Percentiles rank a stretch among this genome's conserved stretches.
These are phyloP conservation scores for Oscheius myriophilus DNA, from an alignment of 2,888 invertebrate genomes.

Conservation along the genomic window DNA sequence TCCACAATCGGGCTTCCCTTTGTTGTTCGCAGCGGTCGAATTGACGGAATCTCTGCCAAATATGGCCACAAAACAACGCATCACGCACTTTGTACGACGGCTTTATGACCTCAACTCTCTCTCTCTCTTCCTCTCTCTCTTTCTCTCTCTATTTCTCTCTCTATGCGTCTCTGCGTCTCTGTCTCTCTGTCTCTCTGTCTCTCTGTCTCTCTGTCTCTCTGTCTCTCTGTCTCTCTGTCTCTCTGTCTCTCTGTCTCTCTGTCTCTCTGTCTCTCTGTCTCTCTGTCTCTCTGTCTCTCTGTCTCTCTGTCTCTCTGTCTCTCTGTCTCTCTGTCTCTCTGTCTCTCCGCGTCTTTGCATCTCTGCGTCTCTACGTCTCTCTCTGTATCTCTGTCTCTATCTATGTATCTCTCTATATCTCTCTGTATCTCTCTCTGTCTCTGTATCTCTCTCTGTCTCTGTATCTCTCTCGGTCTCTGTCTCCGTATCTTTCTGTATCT, in stretches of 20 bases:
- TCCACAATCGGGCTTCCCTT: no score
- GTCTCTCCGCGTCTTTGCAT: neutral
- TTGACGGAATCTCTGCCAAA: no score
- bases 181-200: no score
- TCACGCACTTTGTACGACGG: no score
- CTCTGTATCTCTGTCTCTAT: neutral
- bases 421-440: neutral
- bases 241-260: conserved; percentile 6
- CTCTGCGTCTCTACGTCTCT: neutral
- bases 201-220: no score
- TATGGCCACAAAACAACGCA: no score
- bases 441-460: no score
- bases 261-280: conserved; percentile 2
- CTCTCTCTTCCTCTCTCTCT: neutral
- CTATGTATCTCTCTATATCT: no score
- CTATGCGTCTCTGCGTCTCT: neutral
- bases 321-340: neutral
- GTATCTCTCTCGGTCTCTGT: neutral
- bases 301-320: conserved; percentile 8
- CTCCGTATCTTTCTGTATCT: neutral
- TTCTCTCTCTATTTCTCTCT: no score
- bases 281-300: neutral
- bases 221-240: neutral
- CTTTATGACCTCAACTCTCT: neutral
- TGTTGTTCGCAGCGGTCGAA: no score